Evolutionary conservation across 2,888 invertebrate species (phyloP).

Genomic region (Tuberolachnus salignus): DNA sequence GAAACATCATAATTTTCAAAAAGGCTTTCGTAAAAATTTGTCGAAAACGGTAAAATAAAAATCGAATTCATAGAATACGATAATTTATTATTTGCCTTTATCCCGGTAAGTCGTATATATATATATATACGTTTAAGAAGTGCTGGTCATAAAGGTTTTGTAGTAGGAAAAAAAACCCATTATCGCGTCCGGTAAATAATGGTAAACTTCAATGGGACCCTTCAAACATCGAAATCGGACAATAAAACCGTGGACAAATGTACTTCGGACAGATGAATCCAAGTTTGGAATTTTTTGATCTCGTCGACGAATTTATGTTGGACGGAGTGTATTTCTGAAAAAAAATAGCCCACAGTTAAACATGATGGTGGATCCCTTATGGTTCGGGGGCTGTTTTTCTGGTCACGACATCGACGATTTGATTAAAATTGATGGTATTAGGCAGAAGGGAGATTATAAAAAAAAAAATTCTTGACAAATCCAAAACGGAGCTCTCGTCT

Average conservation of each 20-base stretch:
- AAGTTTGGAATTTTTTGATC: constrained; percentile 25
- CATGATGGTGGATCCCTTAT: constrained; percentile 58
- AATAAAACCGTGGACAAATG: constrained; percentile 20
- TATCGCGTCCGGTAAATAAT: too few relatives aligned
- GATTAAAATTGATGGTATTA: constrained; percentile 58
- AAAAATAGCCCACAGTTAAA: constrained; percentile 58
- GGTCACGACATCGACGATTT: constrained; percentile 57
- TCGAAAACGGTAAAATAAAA: too few relatives aligned
- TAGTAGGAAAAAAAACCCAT: too few relatives aligned
- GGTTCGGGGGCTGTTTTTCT: constrained; percentile 58
- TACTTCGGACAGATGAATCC: constrained; percentile 31
- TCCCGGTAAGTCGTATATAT: too few relatives aligned
- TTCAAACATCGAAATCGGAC: background rate
- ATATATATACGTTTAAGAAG: too few relatives aligned
- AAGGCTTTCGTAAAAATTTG: too few relatives aligned
- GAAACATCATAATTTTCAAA: too few relatives aligned
- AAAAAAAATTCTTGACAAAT: constrained; percentile 57
- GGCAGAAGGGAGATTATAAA: too few relatives aligned
- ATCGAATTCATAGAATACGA: too few relatives aligned
- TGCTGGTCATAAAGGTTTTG: too few relatives aligned
- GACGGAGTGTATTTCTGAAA: constrained; percentile 16
- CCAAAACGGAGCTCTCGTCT: constrained; percentile 57
- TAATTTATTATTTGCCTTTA: too few relatives aligned
- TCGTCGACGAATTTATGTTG: constrained; percentile 13
- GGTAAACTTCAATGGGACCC: too few relatives aligned